Evolutionary conservation across 1,140 invertebrate species (phyloP).

Genomic region (Hypothenemus hampei): DNA sequence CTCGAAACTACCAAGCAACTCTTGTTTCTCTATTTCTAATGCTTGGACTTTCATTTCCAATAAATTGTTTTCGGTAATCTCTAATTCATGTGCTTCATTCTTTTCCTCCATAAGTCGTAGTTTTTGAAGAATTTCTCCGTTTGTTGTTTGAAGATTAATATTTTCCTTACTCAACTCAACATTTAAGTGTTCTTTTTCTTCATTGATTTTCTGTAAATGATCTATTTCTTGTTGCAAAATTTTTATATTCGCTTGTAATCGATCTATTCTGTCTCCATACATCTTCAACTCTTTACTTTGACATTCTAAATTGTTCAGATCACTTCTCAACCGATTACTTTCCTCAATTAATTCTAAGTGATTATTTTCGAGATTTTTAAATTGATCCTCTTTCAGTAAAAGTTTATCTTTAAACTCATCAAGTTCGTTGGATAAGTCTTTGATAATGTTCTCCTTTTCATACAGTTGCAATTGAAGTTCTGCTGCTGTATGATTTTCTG

Average conservation of each 20-base stretch:
- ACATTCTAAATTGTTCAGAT: slow-evolving; percentile 34
- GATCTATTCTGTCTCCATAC: slow-evolving; percentile 47
- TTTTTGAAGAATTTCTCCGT: slow-evolving; percentile 6
- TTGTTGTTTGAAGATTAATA: slow-evolving; percentile 15
- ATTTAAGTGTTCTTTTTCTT: slow-evolving; percentile 26
- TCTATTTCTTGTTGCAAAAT: slow-evolving; percentile 36
- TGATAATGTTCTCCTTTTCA: slow-evolving; percentile 44
- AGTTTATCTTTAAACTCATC: slow-evolving; percentile 22
- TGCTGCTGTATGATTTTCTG: slow-evolving; percentile 41
- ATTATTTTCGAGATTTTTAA: slow-evolving; percentile 37
- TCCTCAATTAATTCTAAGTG: slow-evolving; percentile 40
- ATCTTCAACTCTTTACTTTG: slow-evolving; percentile 44
- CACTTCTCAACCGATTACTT: slow-evolving; percentile 20
- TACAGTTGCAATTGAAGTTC: slow-evolving; percentile 48
- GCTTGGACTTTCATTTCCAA: slow-evolving; percentile 24
- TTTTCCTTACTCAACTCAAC: slow-evolving; percentile 19
- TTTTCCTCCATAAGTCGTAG: slow-evolving; percentile 20
- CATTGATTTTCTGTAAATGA: slow-evolving; percentile 31
- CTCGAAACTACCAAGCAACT: slow-evolving; percentile 20
- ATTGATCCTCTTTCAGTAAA: slow-evolving; percentile 17
- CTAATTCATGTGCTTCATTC: slow-evolving; percentile 15
- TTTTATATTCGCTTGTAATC: slow-evolving; percentile 37
- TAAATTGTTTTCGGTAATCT: slow-evolving; percentile 19
- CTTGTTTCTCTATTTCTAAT: slow-evolving; percentile 20
- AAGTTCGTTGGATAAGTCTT: slow-evolving; percentile 41